These are phyloP conservation scores for Macrobrachium nipponense DNA, from an alignment of 1,140 invertebrate genomes.

Conservation along the genomic window DNA sequence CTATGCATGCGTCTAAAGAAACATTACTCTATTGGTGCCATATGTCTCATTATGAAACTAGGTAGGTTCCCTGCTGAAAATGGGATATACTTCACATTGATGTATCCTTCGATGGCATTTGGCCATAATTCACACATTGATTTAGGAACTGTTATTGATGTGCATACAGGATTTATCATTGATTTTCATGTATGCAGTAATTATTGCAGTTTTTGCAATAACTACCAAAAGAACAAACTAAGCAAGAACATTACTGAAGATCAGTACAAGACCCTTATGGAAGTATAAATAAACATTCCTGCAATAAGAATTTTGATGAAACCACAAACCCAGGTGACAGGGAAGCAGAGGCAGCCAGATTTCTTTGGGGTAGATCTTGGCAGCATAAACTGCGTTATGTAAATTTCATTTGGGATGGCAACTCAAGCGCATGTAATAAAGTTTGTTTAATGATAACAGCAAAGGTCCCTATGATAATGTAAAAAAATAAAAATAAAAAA, in stretches of 20 bases:
- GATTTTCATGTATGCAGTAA: conserved; percentile 27
- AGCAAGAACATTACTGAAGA: not conserved
- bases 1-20: not conserved
- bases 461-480: conserved; percentile 18
- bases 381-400: conserved; percentile 12
- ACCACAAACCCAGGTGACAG: conserved; percentile 17
- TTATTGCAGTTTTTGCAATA: not conserved
- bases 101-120: conserved; percentile 22
- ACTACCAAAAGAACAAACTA: not conserved
- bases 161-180: conserved; percentile 3
- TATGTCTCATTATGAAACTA: not conserved
- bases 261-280: not conserved
- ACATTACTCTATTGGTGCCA: not conserved
- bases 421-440: conserved; percentile 7
- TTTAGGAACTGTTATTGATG: conserved; percentile 13
- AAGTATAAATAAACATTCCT: not conserved
- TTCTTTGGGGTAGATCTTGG: conserved; percentile 1
- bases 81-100: conserved; percentile 22
- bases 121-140: conserved; percentile 42
- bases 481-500: too few species aligned
- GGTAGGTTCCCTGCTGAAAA: conserved; percentile 3
- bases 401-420: conserved; percentile 24
- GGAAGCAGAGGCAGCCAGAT: conserved; percentile 7
- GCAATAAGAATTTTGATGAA: conserved; percentile 19
- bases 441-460: conserved; percentile 1